These are phyloP conservation scores for Pantelozetes paolii DNA, from an alignment of 2,888 invertebrate genomes.

Conservation along the genomic window DNA sequence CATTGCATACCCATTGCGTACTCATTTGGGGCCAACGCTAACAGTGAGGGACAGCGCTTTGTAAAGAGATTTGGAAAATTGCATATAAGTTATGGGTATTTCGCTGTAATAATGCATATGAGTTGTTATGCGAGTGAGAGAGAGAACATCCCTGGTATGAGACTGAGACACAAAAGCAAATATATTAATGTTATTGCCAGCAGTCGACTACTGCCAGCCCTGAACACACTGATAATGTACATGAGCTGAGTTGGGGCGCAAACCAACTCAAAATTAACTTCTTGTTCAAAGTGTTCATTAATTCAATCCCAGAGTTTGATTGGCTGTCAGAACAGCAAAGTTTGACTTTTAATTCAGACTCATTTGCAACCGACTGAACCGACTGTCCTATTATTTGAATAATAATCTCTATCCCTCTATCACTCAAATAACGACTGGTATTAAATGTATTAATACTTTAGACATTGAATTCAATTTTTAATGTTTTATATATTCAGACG, in stretches of 20 bases:
- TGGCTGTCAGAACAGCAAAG: not conserved
- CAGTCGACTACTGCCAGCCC: not conserved
- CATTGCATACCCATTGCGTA: conserved; percentile 35
- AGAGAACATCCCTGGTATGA: conserved; percentile 1
- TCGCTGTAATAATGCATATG: conserved; percentile 11
- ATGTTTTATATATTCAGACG: not conserved
- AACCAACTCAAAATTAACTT: conserved; percentile 15
- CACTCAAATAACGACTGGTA: not conserved
- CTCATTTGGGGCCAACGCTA: conserved; percentile 29
- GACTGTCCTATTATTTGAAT: not conserved
- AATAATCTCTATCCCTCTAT: not conserved
- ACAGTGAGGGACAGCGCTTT: conserved; percentile 1
- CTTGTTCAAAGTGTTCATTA: conserved; percentile 15
- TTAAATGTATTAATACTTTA: not conserved
- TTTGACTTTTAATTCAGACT: conserved; percentile 1
- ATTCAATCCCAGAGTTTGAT: conserved; percentile 3
- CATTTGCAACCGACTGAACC: conserved; percentile 6
- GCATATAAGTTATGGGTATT: conserved; percentile 19
- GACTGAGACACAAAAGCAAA: conserved; percentile 18
- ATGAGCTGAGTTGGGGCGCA: not conserved
- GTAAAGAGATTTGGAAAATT: conserved; percentile 26
- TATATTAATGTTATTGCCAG: conserved; percentile 32
- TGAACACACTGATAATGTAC: not conserved
- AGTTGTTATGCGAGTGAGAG: conserved; percentile 27
- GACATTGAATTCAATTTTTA: conserved; percentile 18